Base-by-base conservation (phyloP, 2,888 invertebrate genomes). In the Cheilosia variabilis region DNA sequence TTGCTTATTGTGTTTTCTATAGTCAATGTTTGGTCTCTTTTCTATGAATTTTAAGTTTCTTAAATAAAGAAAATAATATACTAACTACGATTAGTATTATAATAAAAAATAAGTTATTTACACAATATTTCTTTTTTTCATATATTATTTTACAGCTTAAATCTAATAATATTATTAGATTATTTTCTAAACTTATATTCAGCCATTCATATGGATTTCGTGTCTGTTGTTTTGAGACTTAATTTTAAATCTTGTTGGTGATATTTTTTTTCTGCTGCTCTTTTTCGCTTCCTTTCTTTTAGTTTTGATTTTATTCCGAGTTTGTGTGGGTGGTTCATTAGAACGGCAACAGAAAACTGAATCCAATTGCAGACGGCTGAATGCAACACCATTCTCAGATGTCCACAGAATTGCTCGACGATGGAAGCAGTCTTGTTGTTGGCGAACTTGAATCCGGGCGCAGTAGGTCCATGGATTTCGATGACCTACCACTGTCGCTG, bases 381-480 rank as follows among this genome's bases (percentile, higher is more conserved):
- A 87, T 82, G 77, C 68, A 82, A 87, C 82, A 87, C 87, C 87
- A 87, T 82, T 87, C 87, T 87, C 87, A 87, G 87, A 87, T 87
- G 68, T 87, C 87, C 87, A 87, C 87, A 65, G 81, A 79, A 77
- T 87, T 83, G 63, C 65, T 87, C 57, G 82, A 87, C 58, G 83
- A 83, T 62, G 86, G 86, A 78, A 86, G 80, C 76, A 87, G 83
- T 81, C 82, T 81, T 86, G 80, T 86, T 62, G 82, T 87, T 80
- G 87, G 87, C 77, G 87, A 87, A 63, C 87, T 83, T 57, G 87
- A 87, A 69, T 90, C 89, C 69, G 90, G 90, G 57, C 88, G 89
- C 45, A 90, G 87, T 71, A 90, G 87, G 78, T 90, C 89, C 89
- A 89, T 89, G 34, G 87, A 83, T 76, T 87, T 87, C 53, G 80